Evolutionary conservation across 1,140 invertebrate species (phyloP).

Genomic region (Coboldia fuscipes): DNA sequence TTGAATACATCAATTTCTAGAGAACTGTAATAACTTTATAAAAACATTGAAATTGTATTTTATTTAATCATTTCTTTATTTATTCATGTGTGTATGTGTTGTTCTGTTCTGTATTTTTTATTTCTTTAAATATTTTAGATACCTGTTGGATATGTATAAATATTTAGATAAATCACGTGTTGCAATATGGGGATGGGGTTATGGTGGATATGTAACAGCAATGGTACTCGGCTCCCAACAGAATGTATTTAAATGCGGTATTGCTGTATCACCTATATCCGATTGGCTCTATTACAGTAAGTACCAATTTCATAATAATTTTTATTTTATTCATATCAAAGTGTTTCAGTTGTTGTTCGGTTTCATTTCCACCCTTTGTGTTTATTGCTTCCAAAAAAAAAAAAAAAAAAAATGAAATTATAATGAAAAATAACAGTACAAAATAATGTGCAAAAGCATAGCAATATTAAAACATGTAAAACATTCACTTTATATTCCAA

Average conservation of each 20-base stretch:
- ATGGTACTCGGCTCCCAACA: constrained; percentile 72
- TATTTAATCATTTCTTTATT: not conserved
- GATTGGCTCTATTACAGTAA: constrained; percentile 91
- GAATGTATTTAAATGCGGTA: constrained; percentile 73
- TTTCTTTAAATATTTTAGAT: constrained; percentile 30
- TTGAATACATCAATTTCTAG: too few species aligned
- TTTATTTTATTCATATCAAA: too few species aligned
- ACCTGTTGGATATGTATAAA: constrained; percentile 57
- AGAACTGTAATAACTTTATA: too few species aligned
- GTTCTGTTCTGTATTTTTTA: not conserved
- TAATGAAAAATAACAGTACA: too few species aligned
- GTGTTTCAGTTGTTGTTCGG: too few species aligned
- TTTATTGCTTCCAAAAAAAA: too few species aligned
- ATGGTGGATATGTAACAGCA: constrained; percentile 79
- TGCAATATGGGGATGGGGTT: constrained; percentile 93
- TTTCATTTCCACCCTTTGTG: too few species aligned
- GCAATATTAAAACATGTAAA: too few species aligned
- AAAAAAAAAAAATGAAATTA: too few species aligned
- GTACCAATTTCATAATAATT: constrained; percentile 14
- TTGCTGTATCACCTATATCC: constrained; percentile 80
- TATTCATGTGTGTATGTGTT: not conserved
- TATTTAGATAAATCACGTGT: constrained; percentile 72
- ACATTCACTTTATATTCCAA: too few species aligned
- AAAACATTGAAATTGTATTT: constrained; percentile 1
- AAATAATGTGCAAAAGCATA: too few species aligned